Evolutionary conservation across 2,888 invertebrate species (phyloP).

Genomic region (Griposia aprilina): DNA sequence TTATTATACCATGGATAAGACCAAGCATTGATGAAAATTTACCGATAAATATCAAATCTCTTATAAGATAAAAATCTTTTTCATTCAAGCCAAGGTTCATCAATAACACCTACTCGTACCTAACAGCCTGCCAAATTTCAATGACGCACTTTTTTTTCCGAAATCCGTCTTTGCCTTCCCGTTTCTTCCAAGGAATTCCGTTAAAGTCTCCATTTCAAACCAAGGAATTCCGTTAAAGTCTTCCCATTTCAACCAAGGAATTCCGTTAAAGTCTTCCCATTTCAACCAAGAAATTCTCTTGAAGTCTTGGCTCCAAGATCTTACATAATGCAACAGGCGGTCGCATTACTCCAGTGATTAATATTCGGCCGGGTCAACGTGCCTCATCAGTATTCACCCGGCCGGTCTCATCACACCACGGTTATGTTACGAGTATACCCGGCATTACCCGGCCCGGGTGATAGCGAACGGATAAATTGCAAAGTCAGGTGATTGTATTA

Average conservation of each 20-base stretch:
- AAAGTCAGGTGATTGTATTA: conserved; percentile 68
- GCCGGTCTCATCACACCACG: conserved; percentile 76
- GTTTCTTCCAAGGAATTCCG: conserved; percentile 14
- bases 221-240: conserved; percentile 27
- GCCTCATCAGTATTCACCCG: conserved; percentile 82
- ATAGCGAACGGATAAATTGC: conserved; percentile 69
- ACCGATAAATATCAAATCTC: background rate
- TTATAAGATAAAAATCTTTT: background rate
- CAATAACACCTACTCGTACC: background rate
- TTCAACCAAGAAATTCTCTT: conserved; percentile 37
- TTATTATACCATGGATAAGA: too few species aligned
- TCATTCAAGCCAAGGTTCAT: background rate
- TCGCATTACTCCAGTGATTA: conserved; percentile 73
- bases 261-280: conserved; percentile 4
- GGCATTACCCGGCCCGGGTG: conserved; percentile 59
- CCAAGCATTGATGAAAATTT: background rate
- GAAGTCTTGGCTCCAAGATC: conserved; percentile 44
- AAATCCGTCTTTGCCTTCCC: background rate
- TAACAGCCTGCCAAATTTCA: background rate
- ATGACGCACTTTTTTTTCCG: background rate
- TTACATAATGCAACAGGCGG: conserved; percentile 74
- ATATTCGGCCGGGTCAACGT: conserved; percentile 74
- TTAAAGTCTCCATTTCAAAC: conserved; percentile 26
- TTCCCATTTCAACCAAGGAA: conserved; percentile 11
- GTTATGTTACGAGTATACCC: conserved; percentile 67